A percentile compares a stretch with the other conserved stretches of the same genome.
phyloP scores from a whole-genome alignment of 1,140 invertebrate genomes.

The Drosophila biarmipes region DNA sequence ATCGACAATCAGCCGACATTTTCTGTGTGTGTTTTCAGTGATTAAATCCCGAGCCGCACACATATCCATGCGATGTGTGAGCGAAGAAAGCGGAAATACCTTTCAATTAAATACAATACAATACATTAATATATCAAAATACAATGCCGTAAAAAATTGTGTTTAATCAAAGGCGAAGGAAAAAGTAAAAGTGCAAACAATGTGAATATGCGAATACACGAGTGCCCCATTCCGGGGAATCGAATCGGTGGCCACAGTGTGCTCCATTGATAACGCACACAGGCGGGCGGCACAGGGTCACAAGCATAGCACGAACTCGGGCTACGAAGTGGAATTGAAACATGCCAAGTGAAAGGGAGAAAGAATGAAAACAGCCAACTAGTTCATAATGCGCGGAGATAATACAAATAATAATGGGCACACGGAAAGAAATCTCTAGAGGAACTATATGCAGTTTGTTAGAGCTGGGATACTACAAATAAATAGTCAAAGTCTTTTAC shows the following conservation, averaged over 20 bases:
- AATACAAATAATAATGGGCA: slow-evolving; percentile 51
- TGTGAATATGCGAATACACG: slow-evolving; percentile 49
- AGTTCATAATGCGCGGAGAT: slow-evolving; percentile 54
- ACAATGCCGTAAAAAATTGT: slow-evolving; percentile 59
- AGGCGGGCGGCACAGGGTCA: slow-evolving; percentile 9
- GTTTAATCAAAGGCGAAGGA: slow-evolving; percentile 40
- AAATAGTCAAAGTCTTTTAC: too few relatives aligned
- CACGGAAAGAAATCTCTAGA: slow-evolving; percentile 32
- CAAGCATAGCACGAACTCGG: slow-evolving; percentile 3
- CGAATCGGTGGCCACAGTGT: slow-evolving; percentile 23
- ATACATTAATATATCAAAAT: slow-evolving; percentile 54
- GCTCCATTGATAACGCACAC: slow-evolving; percentile 72
- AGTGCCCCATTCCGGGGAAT: slow-evolving; percentile 14
- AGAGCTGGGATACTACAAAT: neutral
- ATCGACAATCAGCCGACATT: slow-evolving; percentile 61
- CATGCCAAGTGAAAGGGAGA: slow-evolving; percentile 64
- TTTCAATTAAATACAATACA: slow-evolving; percentile 77
- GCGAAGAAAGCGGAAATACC: slow-evolving; percentile 70
- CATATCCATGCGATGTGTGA: slow-evolving; percentile 7
- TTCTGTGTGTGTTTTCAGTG: slow-evolving; percentile 32
- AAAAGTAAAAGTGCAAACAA: slow-evolving; percentile 80
- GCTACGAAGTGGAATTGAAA: slow-evolving; percentile 70
- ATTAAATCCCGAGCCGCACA: slow-evolving; percentile 33
- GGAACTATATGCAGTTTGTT: neutral
- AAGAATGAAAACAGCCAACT: slow-evolving; percentile 38